Evolutionary conservation across 2,113 vertebrate genomes (phyloP).

Genomic region (Heterochromis multidens): DNA sequence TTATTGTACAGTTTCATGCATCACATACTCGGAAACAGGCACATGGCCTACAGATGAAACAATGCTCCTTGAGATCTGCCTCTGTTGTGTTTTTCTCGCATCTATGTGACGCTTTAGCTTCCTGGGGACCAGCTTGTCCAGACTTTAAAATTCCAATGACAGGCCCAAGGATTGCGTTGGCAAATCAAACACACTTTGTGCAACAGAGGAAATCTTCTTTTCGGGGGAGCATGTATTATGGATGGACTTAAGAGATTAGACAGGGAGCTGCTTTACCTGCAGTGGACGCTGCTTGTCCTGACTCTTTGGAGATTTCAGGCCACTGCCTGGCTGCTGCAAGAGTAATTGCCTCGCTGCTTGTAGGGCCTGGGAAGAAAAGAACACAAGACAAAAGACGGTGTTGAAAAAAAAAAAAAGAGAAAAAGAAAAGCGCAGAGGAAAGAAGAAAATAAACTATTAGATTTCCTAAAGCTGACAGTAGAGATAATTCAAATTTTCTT

Average conservation of each 20-base stretch:
- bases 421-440: conserved; percentile 11
- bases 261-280: conserved; percentile 86
- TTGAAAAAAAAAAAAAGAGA: conserved; percentile 37
- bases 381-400: conserved; percentile 49
- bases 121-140: conserved; percentile 26
- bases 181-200: conserved; percentile 77
- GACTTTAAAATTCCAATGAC: conserved; percentile 68
- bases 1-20: not conserved
- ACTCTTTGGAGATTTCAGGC: conserved; percentile 98
- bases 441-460: conserved; percentile 53
- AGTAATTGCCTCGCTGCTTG: conserved; percentile 98
- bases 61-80: not conserved
- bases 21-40: not conserved
- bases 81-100: conserved; percentile 25
- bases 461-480: conserved; percentile 40
- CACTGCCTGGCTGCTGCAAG: conserved; percentile 98
- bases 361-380: conserved; percentile 84
- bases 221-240: conserved; percentile 71
- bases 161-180: conserved; percentile 64
- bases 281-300: conserved; percentile 98
- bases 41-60: not conserved
- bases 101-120: conserved; percentile 23
- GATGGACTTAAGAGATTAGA: conserved; percentile 78
- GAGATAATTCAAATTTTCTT: conserved; percentile 42
- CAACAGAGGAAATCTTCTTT: conserved; percentile 77